Percentiles rank a stretch among this genome's conserved stretches.
Conservation (phyloP, 2,888 invertebrate genomes). For the Hecatera dysodea region DNA sequence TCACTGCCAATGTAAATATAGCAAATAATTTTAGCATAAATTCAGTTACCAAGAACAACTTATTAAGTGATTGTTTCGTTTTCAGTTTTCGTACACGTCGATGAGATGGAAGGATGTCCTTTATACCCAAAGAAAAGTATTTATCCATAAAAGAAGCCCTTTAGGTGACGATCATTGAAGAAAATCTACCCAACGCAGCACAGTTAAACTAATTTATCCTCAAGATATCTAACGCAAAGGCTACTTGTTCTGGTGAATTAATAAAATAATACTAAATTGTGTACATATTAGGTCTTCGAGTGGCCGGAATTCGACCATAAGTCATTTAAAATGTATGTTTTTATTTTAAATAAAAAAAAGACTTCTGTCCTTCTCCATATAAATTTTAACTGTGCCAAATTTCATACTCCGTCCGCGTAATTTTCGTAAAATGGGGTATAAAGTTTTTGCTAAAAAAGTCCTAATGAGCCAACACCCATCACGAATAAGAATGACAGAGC, state of each 20-base stretch:
- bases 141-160: background rate
- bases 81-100: slow-evolving; percentile 83
- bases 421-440: too few relatives aligned
- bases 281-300: too few relatives aligned
- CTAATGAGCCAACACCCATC: too few relatives aligned
- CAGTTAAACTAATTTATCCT: background rate
- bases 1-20: background rate
- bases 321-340: too few relatives aligned
- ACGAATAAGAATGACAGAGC: too few relatives aligned
- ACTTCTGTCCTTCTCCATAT: too few relatives aligned
- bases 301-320: too few relatives aligned
- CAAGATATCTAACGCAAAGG: background rate
- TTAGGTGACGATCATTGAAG: background rate
- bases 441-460: too few relatives aligned
- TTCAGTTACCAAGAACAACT: background rate
- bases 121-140: rapidly evolving
- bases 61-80: slow-evolving; percentile 46
- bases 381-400: too few relatives aligned
- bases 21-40: background rate
- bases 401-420: too few relatives aligned
- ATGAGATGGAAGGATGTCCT: slow-evolving; percentile 81
- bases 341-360: too few relatives aligned
- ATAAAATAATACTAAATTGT: background rate
- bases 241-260: background rate
- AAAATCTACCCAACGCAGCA: background rate